phyloP scores from a whole-genome alignment of 2,113 vertebrate species.

The Eolophus roseicapilla region DNA sequence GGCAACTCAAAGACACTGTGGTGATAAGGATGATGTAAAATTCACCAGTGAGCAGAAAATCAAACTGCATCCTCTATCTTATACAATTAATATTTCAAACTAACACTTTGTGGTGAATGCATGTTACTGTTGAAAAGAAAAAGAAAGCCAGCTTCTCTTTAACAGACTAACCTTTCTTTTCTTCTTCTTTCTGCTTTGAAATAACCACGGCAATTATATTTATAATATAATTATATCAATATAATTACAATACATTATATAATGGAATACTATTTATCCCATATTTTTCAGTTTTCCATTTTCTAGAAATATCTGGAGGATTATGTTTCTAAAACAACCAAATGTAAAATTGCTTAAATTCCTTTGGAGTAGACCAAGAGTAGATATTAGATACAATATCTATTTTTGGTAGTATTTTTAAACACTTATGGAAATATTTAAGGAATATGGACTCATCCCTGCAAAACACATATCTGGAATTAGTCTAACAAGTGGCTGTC shows the following conservation, averaged over 20 bases:
- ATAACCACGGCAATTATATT: background rate
- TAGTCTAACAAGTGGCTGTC: background rate
- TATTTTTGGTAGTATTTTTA: background rate
- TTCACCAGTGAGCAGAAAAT: background rate
- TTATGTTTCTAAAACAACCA: background rate
- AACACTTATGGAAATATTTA: background rate
- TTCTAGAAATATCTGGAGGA: background rate
- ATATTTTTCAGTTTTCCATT: background rate
- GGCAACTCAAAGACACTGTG: background rate
- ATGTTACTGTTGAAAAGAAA: background rate
- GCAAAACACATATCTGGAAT: background rate
- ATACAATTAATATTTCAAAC: background rate
- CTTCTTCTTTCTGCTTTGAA: background rate
- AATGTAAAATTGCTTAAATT: background rate
- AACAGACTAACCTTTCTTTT: background rate
- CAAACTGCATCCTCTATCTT: background rate
- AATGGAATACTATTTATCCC: background rate
- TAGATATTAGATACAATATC: background rate
- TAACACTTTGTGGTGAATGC: background rate
- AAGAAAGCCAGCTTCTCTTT: background rate
- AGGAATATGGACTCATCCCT: background rate
- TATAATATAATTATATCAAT: background rate
- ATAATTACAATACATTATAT: background rate
- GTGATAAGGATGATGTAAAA: background rate
- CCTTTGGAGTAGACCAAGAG: background rate